Base-by-base conservation (phyloP, 2,113 vertebrate genomes). In the Phoenicopterus ruber region DNA sequence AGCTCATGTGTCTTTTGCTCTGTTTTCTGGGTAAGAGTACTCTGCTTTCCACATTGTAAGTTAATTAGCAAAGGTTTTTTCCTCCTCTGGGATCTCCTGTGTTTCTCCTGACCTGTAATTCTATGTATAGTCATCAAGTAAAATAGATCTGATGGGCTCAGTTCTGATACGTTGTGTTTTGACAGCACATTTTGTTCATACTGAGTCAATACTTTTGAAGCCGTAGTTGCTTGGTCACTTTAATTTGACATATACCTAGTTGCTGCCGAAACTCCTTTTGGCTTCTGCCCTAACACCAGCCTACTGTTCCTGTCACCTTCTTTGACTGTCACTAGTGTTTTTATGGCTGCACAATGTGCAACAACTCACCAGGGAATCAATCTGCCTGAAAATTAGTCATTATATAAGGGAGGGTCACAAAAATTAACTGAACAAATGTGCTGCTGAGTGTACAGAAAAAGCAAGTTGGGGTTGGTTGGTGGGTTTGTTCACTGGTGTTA, bases 221-320 rank as follows among this genome's bases (percentile, higher is more conserved):
- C 95, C 3, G 12, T 91, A 93, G 93, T 88, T 96, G 94, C 90
- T 82, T 94, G 96, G 96, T 96, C 96, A 96, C 95, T 97, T 96
- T 86, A 94, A 90, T 94, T 95, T 95, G 96, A 91, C 82, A 76
- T 94, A 55, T 3, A 94, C 82, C 62, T 91, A 69, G 40, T 7
- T 82, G 92, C 92, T 96, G 95, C 96, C 96, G 88, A 82, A 97
- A 91, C 91, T 96, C 96, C 95, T 94, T 96, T 97, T 96, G 96
- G 96, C 90, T 96, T 82, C 94, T 95, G 70, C 93, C 74, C 93
- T 96, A 94, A 95, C 93, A 97, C 94, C 77, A 91, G 93, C 93
- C 92, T 89, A 93, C 94, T 95, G 90, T 82, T 96, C 91, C 94
- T 94, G 96, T 97, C 96, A 93, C 95, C 91, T 96, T 82, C 87